These are phyloP conservation scores for Eretmocerus hayati DNA, from an alignment of 2,888 invertebrate genomes.

Conservation along the genomic window DNA sequence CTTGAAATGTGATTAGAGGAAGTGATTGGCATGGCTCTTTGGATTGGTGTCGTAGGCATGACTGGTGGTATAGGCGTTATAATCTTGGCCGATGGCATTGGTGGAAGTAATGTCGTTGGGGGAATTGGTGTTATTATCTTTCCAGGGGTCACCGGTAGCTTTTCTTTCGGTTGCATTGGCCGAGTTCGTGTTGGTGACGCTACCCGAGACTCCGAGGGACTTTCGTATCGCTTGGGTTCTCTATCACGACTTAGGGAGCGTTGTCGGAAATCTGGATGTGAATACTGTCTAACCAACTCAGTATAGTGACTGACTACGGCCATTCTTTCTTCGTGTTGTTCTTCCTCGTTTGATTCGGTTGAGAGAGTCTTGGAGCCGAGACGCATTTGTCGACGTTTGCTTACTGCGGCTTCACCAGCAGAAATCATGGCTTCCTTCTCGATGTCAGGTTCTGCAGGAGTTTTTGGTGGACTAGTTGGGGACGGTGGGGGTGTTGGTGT, in stretches of 20 bases:
- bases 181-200: conserved; percentile 1
- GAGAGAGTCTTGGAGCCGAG: conserved; percentile 31
- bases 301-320: conserved; percentile 71
- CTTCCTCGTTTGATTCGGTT: conserved; percentile 36
- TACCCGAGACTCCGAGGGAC: conserved; percentile 8
- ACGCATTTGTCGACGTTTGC: conserved; percentile 35
- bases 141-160: conserved; percentile 4
- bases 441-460: conserved; percentile 26
- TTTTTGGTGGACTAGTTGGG: conserved; percentile 1
- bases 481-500: not conserved
- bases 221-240: conserved; percentile 11
- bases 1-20: conserved; percentile 7
- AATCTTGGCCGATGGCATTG: conserved; percentile 7
- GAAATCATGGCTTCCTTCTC: conserved; percentile 41
- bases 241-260: conserved; percentile 19
- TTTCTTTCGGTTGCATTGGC: conserved; percentile 1
- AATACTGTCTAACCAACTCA: conserved; percentile 68
- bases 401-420: conserved; percentile 43
- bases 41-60: conserved; percentile 12
- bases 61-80: conserved; percentile 18
- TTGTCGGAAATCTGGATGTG: conserved; percentile 34
- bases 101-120: not conserved
- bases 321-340: conserved; percentile 37
- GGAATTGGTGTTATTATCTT: conserved; percentile 15
- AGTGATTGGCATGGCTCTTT: conserved; percentile 12